Base-by-base conservation (phyloP, 2,888 invertebrate species). In the Hydrotaea diabolus region DNA sequence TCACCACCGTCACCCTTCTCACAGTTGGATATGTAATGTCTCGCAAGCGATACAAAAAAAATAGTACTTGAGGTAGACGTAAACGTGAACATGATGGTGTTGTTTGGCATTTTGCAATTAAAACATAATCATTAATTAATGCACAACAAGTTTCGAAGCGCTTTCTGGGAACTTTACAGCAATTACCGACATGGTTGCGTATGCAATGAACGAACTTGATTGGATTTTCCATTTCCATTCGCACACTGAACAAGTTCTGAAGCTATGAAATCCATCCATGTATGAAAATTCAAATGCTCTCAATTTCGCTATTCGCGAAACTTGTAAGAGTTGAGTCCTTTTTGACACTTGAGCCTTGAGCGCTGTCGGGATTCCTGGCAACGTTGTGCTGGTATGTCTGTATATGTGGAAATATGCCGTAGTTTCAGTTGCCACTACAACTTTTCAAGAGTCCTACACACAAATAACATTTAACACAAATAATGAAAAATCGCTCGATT, bases 51-150 rank as follows among this genome's bases (percentile, higher is more conserved):
- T 59, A 23, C 59, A 59, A 11, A 59, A 59, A 11, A 59, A 9
- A n/a, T 49, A n/a, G 59, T 13, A 21, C 13, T 57, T 19, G 26
- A 26, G 26, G 9, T 59, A 31, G 7, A 31, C 31, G 39, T 39
- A 39, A 3, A 39, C 13, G 4, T 1, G 39, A 13, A 1, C 7
- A 39, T 39, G 39, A 8, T 39, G 13, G 39, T 31, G 31, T 23
- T 23, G 4, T 59, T 17, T 66, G 43, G 7, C 21, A 2, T 36
- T 69, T 69, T n/a, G 46, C 43, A 69, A 69, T 46, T 69, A 69
- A 69, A 46, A 46, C 69, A 69, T 43, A 69, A 69, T 69, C 69
- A n/a, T 46, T 69, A 69, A 69, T 69, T 69, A 69, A 43, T 21
- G 69, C 43, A 69, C 11, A 39, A 66, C 39, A 39, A 17, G 21